A percentile compares a stretch with the other conserved stretches of the same genome.
phyloP scores from a whole-genome alignment of 2,797 vertebrate genomes.

The Meriones psammophilus region DNA sequence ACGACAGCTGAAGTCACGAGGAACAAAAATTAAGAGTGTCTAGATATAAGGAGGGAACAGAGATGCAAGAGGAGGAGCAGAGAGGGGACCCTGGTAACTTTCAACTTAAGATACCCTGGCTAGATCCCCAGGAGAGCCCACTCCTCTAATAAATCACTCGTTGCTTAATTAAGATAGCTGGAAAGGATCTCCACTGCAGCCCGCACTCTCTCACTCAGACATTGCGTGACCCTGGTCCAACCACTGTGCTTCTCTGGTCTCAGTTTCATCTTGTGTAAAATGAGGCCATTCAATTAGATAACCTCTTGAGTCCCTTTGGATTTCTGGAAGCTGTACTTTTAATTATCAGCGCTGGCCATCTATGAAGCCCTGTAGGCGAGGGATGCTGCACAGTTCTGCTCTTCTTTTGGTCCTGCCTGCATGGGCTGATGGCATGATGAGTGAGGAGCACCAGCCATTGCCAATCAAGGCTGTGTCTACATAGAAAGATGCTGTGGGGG shows the following conservation, averaged over 20 bases:
- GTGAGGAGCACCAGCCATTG: not conserved
- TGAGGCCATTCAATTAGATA: constrained; percentile 65
- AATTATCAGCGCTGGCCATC: constrained; percentile 9
- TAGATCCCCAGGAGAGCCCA: not conserved
- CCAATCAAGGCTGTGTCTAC: not conserved
- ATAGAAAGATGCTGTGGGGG: not conserved
- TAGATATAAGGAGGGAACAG: not conserved
- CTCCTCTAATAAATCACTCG: not conserved
- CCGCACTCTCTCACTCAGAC: constrained; percentile 50
- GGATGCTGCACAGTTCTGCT: not conserved
- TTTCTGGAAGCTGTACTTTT: constrained; percentile 58
- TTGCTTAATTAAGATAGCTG: constrained; percentile 52
- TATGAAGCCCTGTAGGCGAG: not conserved
- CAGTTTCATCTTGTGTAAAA: constrained; percentile 62
- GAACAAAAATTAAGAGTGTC: not conserved
- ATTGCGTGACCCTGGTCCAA: constrained; percentile 40
- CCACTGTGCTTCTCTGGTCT: constrained; percentile 34
- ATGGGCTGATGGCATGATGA: not conserved
- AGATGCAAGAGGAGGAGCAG: not conserved
- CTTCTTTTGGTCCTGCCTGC: not conserved
- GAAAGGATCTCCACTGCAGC: constrained; percentile 2
- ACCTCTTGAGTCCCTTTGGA: constrained; percentile 42
- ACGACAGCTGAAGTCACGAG: not conserved
- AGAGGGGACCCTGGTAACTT: not conserved
- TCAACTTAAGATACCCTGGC: not conserved